Evolutionary conservation across 2,888 invertebrate genomes (phyloP).

Genomic region (Folsomia candida): DNA sequence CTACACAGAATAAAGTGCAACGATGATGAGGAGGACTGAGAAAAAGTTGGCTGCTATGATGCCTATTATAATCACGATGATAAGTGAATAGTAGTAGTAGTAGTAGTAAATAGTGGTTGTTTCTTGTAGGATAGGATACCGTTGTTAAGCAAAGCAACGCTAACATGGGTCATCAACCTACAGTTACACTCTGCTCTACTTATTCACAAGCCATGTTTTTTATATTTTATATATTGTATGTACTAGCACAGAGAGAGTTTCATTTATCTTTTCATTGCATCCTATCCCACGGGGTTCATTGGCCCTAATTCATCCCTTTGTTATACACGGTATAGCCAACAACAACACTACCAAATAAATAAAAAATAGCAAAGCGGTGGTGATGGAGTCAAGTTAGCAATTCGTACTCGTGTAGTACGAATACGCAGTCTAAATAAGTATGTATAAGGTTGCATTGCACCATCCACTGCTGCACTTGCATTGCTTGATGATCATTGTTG

Average conservation of each 20-base stretch:
- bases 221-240: too few relatives aligned
- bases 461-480: not conserved
- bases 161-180: constrained; percentile 17
- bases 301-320: constrained; percentile 13
- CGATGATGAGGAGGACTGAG: constrained; percentile 2
- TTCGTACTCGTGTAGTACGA: too few relatives aligned
- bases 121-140: constrained; percentile 2
- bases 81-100: too few relatives aligned
- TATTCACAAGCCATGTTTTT: too few relatives aligned
- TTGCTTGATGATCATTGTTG: constrained; percentile 1
- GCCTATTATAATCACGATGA: not conserved
- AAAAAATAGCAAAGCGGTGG: not conserved
- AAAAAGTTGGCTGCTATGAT: constrained; percentile 16
- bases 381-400: not conserved
- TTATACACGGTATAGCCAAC: not conserved
- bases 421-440: too few relatives aligned
- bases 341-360: not conserved
- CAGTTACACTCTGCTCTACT: constrained; percentile 22
- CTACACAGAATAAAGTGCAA: too few relatives aligned
- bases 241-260: constrained; percentile 19
- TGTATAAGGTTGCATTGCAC: not conserved
- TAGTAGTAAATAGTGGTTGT: not conserved
- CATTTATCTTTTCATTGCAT: not conserved
- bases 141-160: not conserved
- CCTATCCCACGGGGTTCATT: constrained; percentile 13